phyloP scores from a whole-genome alignment of 2,797 vertebrate genomes.

The Chelon labrosus region DNA sequence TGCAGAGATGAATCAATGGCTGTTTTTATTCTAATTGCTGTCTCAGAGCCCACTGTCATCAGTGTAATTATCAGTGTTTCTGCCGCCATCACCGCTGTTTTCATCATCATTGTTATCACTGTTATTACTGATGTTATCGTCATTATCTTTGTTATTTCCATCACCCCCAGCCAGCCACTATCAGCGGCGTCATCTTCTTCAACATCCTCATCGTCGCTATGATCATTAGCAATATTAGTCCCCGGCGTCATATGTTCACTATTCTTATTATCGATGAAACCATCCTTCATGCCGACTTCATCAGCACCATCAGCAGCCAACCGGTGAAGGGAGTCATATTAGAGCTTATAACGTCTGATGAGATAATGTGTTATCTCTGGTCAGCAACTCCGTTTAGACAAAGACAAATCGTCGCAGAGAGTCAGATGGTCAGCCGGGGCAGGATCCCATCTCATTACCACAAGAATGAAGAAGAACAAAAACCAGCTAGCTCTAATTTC shows the following conservation, averaged over 20 bases:
- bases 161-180: constrained; percentile 25
- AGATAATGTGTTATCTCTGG: constrained; percentile 68
- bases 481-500: constrained; percentile 75
- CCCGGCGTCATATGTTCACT: constrained; percentile 48
- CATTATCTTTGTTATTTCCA: constrained; percentile 61
- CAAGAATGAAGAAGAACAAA: constrained; percentile 50
- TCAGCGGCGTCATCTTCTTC: constrained; percentile 51
- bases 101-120: constrained; percentile 63
- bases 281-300: constrained; percentile 55
- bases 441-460: constrained; percentile 64
- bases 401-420: constrained; percentile 64
- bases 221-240: constrained; percentile 71
- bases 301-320: constrained; percentile 53
- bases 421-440: constrained; percentile 62
- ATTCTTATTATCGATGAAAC: constrained; percentile 60
- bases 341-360: constrained; percentile 55
- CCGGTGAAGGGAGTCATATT: constrained; percentile 52
- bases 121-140: constrained; percentile 65
- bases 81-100: constrained; percentile 56
- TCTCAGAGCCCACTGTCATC: constrained; percentile 67
- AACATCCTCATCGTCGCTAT: constrained; percentile 36
- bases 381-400: constrained; percentile 56
- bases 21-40: constrained; percentile 75
- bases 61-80: constrained; percentile 71
- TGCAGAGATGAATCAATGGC: constrained; percentile 74